Percentiles rank a stretch among this genome's conserved stretches.
Evolutionary conservation across 2,888 invertebrate genomes (phyloP).

Genomic region (Heliconius charithonia): DNA sequence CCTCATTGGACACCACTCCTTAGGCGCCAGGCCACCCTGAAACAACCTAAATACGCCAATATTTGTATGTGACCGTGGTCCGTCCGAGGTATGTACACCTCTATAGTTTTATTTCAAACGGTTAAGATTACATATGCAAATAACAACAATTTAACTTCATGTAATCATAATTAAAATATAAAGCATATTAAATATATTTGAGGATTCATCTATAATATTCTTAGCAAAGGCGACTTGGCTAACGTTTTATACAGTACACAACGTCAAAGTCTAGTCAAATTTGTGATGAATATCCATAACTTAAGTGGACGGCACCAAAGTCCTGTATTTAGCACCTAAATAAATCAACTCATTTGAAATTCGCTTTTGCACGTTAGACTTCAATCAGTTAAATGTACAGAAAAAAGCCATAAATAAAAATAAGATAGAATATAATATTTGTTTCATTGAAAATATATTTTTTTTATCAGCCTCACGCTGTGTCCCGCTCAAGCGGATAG

Average conservation of each 20-base stretch:
- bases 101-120: constrained; percentile 13
- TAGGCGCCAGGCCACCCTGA: not conserved
- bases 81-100: constrained; percentile 29
- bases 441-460: constrained; percentile 5
- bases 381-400: constrained; percentile 21
- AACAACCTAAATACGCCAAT: constrained; percentile 15
- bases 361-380: constrained; percentile 29
- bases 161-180: constrained; percentile 1
- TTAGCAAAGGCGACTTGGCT: constrained; percentile 11
- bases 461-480: too few species aligned
- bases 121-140: constrained; percentile 8
- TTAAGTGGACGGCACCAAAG: constrained; percentile 21
- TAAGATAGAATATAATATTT: constrained; percentile 15
- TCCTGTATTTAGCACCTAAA: constrained; percentile 27
- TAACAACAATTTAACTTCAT: not conserved
- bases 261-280: constrained; percentile 19
- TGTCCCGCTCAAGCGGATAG: too few species aligned
- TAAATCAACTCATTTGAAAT: constrained; percentile 26
- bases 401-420: constrained; percentile 27
- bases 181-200: constrained; percentile 6
- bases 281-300: constrained; percentile 9
- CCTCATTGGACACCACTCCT: not conserved
- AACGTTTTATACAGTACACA: constrained; percentile 18
- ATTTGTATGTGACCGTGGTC: constrained; percentile 22
- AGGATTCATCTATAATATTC: not conserved